These are phyloP conservation scores for Hirudinaria manillensis DNA, from an alignment of 2,888 invertebrate genomes.

Conservation along the genomic window DNA sequence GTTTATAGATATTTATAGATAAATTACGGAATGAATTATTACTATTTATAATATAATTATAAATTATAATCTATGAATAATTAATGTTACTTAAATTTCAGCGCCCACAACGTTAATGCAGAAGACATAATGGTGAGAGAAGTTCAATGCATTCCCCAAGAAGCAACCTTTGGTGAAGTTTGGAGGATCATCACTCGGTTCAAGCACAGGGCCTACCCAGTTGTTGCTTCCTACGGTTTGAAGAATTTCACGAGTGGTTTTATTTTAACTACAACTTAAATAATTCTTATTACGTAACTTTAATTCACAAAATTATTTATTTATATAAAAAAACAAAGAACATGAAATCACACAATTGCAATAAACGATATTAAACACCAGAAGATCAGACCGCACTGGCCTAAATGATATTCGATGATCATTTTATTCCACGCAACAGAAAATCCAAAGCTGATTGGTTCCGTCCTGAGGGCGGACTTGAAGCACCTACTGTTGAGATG, in stretches of 20 bases:
- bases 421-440: neutral
- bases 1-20: neutral
- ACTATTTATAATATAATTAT: neutral
- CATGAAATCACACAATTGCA: too few relatives aligned
- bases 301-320: neutral
- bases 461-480: constrained; percentile 18
- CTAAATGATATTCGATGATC: too few relatives aligned
- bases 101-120: constrained; percentile 31
- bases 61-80: neutral
- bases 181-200: constrained; percentile 11
- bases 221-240: constrained; percentile 5
- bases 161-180: constrained; percentile 15
- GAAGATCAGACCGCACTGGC: too few relatives aligned
- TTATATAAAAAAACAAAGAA: too few relatives aligned
- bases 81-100: too few relatives aligned
- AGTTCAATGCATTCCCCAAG: constrained; percentile 24
- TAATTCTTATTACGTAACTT: neutral
- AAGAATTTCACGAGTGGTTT: neutral
- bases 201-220: constrained; percentile 25
- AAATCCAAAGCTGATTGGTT: constrained; percentile 5
- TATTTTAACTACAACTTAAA: neutral
- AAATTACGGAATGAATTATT: neutral
- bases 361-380: too few relatives aligned
- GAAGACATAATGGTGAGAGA: constrained; percentile 32
- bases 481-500: constrained; percentile 11